A percentile compares a stretch with the other conserved stretches of the same genome.
Conservation (phyloP, 2,113 vertebrate genomes). For the Perccottus glenii region DNA sequence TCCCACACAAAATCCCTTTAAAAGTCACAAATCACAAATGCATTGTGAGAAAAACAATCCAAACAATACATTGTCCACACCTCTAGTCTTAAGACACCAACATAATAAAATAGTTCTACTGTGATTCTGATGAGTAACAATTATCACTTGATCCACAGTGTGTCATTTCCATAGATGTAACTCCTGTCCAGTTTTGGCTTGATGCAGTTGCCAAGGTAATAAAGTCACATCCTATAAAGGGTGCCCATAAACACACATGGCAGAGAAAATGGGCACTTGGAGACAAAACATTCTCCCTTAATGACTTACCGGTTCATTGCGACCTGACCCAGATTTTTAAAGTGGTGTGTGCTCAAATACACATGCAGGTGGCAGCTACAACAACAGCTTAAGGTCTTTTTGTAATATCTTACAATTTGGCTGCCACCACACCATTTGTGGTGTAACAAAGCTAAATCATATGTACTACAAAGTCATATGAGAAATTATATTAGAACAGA, state of each 20-base stretch:
- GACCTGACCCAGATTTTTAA: conserved; percentile 49
- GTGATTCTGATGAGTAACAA: too few relatives aligned
- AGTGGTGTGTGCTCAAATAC: neutral
- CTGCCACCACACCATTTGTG: too few relatives aligned
- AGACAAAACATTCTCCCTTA: conserved; percentile 25
- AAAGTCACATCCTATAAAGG: conserved; percentile 4
- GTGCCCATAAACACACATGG: neutral
- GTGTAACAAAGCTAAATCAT: too few relatives aligned
- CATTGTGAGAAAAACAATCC: too few relatives aligned
- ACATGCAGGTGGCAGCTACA: neutral
- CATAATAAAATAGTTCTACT: too few relatives aligned
- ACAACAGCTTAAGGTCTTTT: neutral
- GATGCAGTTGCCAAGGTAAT: conserved; percentile 33
- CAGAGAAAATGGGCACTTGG: conserved; percentile 5
- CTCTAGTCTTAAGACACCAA: too few relatives aligned
- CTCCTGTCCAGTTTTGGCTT: conserved; percentile 46
- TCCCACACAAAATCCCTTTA: too few relatives aligned
- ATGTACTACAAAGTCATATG: neutral
- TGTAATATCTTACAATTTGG: too few relatives aligned
- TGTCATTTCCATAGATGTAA: conserved; percentile 44
- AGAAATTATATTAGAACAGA: too few relatives aligned
- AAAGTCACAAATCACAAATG: too few relatives aligned
- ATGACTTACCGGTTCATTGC: conserved; percentile 28
- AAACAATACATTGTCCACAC: too few relatives aligned
- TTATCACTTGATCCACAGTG: too few relatives aligned